phyloP scores from a whole-genome alignment of 1,140 invertebrate species.

The Macrobrachium rosenbergii region DNA sequence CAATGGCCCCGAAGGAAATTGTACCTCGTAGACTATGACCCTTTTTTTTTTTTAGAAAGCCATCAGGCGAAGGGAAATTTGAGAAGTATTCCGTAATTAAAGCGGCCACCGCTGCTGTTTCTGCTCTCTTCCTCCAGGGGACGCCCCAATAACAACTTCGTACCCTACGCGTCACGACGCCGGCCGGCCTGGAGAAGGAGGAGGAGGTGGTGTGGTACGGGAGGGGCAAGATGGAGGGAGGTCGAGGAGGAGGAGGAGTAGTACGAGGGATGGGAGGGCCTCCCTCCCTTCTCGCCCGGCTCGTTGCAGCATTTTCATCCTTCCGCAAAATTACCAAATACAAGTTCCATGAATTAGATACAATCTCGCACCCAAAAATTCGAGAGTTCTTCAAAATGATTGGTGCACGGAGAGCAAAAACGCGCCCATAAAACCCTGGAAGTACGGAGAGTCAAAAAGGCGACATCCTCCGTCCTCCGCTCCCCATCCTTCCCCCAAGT shows the following conservation, averaged over 20 bases:
- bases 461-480: constrained; percentile 1
- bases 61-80: background rate
- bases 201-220: too few relatives aligned
- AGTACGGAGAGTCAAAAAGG: constrained; percentile 36
- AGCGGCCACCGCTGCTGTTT: background rate
- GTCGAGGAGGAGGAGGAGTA: too few relatives aligned
- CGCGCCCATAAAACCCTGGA: background rate
- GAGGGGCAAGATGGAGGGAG: too few relatives aligned
- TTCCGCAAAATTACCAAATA: constrained; percentile 24
- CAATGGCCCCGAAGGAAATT: constrained; percentile 22
- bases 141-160: constrained; percentile 43
- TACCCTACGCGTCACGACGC: constrained; percentile 33
- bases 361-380: constrained; percentile 15
- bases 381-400: constrained; percentile 1
- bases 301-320: constrained; percentile 6
- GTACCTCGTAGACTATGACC: background rate
- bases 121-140: constrained; percentile 2
- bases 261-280: background rate
- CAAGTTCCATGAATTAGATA: constrained; percentile 33
- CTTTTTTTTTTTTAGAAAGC: background rate
- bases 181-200: too few relatives aligned
- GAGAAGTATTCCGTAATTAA: constrained; percentile 40
- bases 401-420: constrained; percentile 32
- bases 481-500: background rate
- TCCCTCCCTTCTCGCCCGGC: background rate